Conservation (phyloP, 2,113 vertebrate genomes). For the Montifringilla adamsi region DNA sequence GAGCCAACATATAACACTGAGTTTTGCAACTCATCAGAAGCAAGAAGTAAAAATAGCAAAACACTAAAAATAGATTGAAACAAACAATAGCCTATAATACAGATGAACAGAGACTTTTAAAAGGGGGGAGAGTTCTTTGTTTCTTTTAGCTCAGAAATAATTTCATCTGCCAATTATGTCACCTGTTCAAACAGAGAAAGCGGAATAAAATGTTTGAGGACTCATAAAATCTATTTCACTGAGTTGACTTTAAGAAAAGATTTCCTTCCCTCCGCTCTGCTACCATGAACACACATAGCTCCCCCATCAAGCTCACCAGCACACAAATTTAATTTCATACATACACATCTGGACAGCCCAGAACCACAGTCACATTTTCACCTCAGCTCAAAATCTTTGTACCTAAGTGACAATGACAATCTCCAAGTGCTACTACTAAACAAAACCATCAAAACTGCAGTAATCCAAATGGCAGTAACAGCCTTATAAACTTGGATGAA, state of each 20-base stretch:
- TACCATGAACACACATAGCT: background rate
- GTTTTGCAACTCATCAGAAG: background rate
- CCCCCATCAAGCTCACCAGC: background rate
- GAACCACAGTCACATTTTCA: background rate
- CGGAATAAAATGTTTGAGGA: background rate
- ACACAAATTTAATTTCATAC: background rate
- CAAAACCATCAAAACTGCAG: background rate
- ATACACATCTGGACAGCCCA: background rate
- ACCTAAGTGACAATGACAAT: background rate
- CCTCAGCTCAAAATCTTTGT: background rate
- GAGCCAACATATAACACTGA: background rate
- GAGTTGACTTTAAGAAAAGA: background rate
- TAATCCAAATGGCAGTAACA: background rate
- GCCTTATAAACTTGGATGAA: background rate
- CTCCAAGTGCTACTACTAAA: background rate
- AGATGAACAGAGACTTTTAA: background rate
- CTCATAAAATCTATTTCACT: background rate
- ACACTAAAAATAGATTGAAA: background rate
- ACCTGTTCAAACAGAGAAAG: conserved; percentile 6
- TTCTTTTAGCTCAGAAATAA: background rate
- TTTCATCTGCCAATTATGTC: background rate
- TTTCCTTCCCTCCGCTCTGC: background rate
- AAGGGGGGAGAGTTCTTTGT: background rate
- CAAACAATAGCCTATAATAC: background rate
- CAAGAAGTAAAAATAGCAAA: background rate